Evolutionary conservation across 2,888 invertebrate genomes (phyloP).

Genomic region (Eustalomyia histrio): DNA sequence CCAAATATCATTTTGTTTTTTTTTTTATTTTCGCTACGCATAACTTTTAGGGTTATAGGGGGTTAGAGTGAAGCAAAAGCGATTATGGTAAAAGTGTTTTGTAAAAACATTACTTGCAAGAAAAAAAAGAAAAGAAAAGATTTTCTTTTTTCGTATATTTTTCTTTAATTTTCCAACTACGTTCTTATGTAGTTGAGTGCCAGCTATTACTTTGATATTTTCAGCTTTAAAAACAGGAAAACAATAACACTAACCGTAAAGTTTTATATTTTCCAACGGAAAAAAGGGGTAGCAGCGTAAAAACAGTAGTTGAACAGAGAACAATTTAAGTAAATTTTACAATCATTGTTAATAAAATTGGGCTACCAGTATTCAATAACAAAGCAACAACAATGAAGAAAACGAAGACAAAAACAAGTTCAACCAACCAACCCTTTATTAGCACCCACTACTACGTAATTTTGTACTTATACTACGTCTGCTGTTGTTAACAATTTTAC

Average conservation of each 20-base stretch:
- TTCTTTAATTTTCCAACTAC: not conserved
- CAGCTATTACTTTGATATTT: constrained; percentile 50
- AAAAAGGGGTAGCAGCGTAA: constrained; percentile 5
- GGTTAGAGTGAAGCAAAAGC: constrained; percentile 23
- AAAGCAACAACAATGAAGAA: not conserved
- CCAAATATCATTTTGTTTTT: not conserved
- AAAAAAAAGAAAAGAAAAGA: constrained; percentile 29
- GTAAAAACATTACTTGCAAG: constrained; percentile 56
- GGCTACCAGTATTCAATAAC: not conserved
- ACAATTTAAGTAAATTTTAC: constrained; percentile 35
- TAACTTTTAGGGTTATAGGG: too few species aligned
- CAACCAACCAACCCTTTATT: constrained; percentile 40
- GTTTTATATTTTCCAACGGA: not conserved
- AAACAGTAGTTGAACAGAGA: not conserved
- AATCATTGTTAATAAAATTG: constrained; percentile 43
- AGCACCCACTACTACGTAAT: constrained; percentile 37
- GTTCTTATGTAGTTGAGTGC: not conserved
- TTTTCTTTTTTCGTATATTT: constrained; percentile 9
- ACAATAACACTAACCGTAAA: constrained; percentile 32
- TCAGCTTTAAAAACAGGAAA: constrained; percentile 31
- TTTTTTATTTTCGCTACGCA: too few species aligned
- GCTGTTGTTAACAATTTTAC: constrained; percentile 6
- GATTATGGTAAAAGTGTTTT: constrained; percentile 59
- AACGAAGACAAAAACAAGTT: constrained; percentile 16
- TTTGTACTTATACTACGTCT: not conserved